phyloP scores from a whole-genome alignment of 2,888 invertebrate species.

The Troglohyphantes excavatus region DNA sequence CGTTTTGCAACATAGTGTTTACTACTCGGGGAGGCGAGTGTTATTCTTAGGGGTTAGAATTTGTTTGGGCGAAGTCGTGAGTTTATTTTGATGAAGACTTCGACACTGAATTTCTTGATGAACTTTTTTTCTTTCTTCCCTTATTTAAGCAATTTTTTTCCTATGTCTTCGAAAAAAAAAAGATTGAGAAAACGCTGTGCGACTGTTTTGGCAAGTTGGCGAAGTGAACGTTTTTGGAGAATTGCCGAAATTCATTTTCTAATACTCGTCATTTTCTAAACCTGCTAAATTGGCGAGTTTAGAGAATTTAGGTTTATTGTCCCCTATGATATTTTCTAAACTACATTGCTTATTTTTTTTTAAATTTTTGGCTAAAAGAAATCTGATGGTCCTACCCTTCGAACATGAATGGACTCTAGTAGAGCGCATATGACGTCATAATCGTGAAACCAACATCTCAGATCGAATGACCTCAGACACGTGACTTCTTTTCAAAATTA shows the following conservation, averaged over 20 bases:
- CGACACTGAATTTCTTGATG: conserved; percentile 60
- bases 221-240: not conserved
- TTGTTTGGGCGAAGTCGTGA: conserved; percentile 54
- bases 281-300: too few relatives aligned
- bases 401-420: too few relatives aligned
- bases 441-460: too few relatives aligned
- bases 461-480: too few relatives aligned
- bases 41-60: conserved; percentile 53
- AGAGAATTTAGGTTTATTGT: too few relatives aligned
- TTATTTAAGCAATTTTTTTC: not conserved
- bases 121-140: conserved; percentile 8
- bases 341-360: too few relatives aligned
- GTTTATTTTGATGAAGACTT: conserved; percentile 73
- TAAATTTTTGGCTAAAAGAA: too few relatives aligned
- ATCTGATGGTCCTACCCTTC: too few relatives aligned
- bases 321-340: too few relatives aligned
- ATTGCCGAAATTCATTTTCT: not conserved
- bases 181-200: conserved; percentile 30
- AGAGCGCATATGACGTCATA: too few relatives aligned
- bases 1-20: conserved; percentile 70
- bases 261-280: too few relatives aligned
- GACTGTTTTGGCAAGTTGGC: conserved; percentile 38
- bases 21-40: conserved; percentile 41
- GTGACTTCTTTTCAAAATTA: too few relatives aligned
- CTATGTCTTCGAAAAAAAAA: not conserved